A percentile compares a stretch with the other conserved stretches of the same genome.
These are phyloP conservation scores for Vireo altiloquus DNA, from an alignment of 2,113 vertebrate species.

Conservation along the genomic window DNA sequence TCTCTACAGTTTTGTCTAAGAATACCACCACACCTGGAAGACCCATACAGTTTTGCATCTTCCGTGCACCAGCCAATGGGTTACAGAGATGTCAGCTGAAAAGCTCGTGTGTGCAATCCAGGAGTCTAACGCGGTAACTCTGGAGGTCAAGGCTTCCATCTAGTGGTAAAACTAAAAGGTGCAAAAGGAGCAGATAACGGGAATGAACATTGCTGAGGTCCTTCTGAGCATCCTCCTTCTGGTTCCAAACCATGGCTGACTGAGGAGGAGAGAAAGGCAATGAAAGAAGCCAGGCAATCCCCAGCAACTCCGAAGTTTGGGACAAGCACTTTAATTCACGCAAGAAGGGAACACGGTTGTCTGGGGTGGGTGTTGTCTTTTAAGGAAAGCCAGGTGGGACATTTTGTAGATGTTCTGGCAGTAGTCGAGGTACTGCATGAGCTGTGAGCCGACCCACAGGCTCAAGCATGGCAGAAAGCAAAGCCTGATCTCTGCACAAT, in stretches of 20 bases:
- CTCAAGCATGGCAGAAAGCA: not conserved
- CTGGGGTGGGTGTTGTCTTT: not conserved
- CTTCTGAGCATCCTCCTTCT: not conserved
- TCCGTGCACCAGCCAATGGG: not conserved
- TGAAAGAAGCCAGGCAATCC: not conserved
- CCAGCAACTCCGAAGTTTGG: not conserved
- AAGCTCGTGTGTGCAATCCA: fast-evolving
- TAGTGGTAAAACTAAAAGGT: slow-evolving; percentile 11
- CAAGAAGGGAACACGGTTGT: not conserved
- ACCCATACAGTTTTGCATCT: not conserved
- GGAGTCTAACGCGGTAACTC: not conserved
- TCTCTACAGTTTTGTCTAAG: not conserved
- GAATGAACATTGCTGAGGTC: not conserved
- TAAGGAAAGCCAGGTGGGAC: not conserved
- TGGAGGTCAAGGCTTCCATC: slow-evolving; percentile 53
- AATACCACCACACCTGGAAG: not conserved
- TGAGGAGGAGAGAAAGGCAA: not conserved
- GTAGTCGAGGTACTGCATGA: fast-evolving
- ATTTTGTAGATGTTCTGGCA: not conserved
- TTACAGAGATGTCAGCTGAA: not conserved
- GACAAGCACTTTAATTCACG: not conserved
- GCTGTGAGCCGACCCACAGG: not conserved
- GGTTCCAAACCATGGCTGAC: not conserved
- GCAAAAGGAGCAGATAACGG: not conserved
- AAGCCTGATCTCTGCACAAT: not conserved